phyloP scores from a whole-genome alignment of 1,140 invertebrate genomes.

The Triops cancriformis region DNA sequence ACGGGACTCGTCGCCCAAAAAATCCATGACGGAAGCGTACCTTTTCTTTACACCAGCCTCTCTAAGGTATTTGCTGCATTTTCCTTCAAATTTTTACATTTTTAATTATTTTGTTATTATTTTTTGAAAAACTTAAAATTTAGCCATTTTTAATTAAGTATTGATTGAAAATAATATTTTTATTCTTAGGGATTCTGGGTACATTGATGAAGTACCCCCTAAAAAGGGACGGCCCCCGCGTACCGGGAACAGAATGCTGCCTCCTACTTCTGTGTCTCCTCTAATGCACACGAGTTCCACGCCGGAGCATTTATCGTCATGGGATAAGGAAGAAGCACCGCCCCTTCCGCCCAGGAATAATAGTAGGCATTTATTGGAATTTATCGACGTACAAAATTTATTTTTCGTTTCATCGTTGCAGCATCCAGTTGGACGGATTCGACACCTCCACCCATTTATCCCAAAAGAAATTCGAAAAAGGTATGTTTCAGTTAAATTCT shows the following conservation, averaged over 20 bases:
- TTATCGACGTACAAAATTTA: too few relatives aligned
- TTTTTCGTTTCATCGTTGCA: not conserved
- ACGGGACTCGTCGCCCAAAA: slow-evolving; percentile 31
- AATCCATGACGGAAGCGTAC: slow-evolving; percentile 31
- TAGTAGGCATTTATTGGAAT: not conserved
- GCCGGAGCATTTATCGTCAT: not conserved
- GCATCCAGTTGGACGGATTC: not conserved
- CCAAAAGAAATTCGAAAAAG: slow-evolving; percentile 17
- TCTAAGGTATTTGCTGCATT: not conserved
- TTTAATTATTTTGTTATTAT: not conserved
- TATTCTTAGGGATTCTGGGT: not conserved
- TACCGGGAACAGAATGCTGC: not conserved
- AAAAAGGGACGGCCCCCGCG: not conserved
- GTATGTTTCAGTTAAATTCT: not conserved
- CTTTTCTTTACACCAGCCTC: slow-evolving; percentile 24
- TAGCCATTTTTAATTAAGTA: too few relatives aligned
- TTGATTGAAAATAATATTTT: not conserved
- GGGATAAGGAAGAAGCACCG: slow-evolving; percentile 2
- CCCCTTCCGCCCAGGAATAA: slow-evolving; percentile 15
- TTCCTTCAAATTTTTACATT: not conserved
- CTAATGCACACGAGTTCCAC: not conserved
- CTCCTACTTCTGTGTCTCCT: not conserved
- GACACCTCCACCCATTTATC: slow-evolving; percentile 18
- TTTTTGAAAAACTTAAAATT: not conserved
- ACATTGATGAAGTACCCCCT: not conserved